These are phyloP conservation scores for Acrobasis repandana DNA, from an alignment of 2,888 invertebrate species.

Conservation along the genomic window DNA sequence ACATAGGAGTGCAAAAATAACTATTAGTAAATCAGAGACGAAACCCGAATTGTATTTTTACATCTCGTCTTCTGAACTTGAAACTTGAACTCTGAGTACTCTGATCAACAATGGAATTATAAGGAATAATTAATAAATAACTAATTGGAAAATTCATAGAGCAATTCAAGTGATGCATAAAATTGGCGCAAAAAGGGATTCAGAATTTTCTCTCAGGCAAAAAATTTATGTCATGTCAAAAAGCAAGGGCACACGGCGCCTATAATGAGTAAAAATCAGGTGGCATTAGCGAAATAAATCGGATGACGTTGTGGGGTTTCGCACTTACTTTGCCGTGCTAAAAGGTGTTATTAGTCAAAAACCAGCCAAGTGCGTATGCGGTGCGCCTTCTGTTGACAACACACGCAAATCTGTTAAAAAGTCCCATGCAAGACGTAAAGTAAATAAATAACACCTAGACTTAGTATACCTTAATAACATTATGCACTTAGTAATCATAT, in stretches of 20 bases:
- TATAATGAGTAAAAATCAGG: conserved; percentile 19
- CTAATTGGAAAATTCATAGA: no score
- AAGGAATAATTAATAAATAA: no score
- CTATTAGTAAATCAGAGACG: no score
- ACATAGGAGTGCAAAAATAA: no score
- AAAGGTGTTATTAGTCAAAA: conserved; percentile 50
- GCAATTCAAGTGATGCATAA: no score
- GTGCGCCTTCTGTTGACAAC: conserved; percentile 61
- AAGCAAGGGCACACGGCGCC: no score
- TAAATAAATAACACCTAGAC: neutral
- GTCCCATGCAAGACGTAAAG: conserved; percentile 7
- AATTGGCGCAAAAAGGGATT: no score
- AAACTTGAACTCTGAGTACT: no score
- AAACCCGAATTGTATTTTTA: no score
- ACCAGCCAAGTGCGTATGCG: conserved; percentile 51
- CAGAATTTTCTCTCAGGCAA: neutral
- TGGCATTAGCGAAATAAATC: conserved; percentile 3
- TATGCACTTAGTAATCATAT: neutral
- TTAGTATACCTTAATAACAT: neutral
- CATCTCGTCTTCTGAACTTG: no score
- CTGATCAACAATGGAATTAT: no score
- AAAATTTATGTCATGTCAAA: neutral
- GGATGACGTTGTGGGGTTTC: conserved; percentile 28
- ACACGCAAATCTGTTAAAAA: conserved; percentile 19
- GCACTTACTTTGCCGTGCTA: conserved; percentile 62